These are phyloP conservation scores for Cephus sareptanus DNA, from an alignment of 2,888 invertebrate genomes.

Conservation along the genomic window DNA sequence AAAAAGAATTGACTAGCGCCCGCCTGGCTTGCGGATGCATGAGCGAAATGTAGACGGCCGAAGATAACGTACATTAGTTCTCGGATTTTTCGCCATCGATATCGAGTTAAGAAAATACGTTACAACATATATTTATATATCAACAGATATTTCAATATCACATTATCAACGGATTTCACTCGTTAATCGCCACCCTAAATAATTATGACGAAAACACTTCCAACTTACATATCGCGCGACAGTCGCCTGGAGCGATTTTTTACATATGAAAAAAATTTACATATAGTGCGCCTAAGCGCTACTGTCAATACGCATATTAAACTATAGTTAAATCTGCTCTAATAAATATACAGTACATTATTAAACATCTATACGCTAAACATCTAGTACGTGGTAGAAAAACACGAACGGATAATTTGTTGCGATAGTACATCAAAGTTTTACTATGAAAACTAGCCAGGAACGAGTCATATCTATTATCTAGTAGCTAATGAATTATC, in stretches of 20 bases:
- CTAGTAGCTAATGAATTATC: slow-evolving; percentile 55
- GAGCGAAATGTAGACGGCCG: too few species aligned
- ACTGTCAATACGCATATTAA: not conserved
- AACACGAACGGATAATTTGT: slow-evolving; percentile 35
- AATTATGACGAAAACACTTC: not conserved
- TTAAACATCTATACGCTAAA: not conserved
- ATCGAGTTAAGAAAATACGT: too few species aligned
- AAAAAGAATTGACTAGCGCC: too few species aligned
- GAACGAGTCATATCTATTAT: slow-evolving; percentile 2
- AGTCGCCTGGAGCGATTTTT: not conserved
- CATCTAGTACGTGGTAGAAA: not conserved
- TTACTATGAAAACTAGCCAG: not conserved
- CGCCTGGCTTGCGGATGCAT: too few species aligned
- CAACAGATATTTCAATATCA: too few species aligned
- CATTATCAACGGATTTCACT: not conserved
- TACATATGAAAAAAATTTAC: not conserved
- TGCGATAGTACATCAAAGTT: slow-evolving; percentile 11
- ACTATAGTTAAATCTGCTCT: not conserved
- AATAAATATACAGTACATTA: not conserved
- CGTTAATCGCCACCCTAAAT: not conserved
- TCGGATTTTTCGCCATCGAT: too few species aligned
- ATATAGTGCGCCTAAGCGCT: too few species aligned
- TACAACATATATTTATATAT: too few species aligned
- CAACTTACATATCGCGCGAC: not conserved
- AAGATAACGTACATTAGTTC: too few species aligned